Conservation (phyloP, 1,140 invertebrate genomes). For the Pseudachorutes palmiensis region DNA sequence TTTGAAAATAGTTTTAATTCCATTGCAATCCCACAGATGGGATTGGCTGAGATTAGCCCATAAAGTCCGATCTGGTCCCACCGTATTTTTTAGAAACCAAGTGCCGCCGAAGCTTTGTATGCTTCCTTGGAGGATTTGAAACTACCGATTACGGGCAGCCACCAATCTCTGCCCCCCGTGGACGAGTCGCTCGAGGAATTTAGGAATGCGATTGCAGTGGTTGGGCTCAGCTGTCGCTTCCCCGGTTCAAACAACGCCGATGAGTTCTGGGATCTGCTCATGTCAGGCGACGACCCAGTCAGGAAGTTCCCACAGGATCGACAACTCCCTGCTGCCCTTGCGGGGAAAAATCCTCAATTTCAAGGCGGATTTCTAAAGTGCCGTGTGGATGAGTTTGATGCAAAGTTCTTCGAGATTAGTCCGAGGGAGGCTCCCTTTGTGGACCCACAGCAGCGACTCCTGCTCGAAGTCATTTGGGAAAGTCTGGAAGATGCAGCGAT, state of each 20-base stretch:
- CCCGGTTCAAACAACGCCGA: conserved; percentile 18
- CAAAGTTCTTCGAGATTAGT: conserved; percentile 49
- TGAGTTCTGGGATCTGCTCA: conserved; percentile 25
- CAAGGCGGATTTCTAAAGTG: conserved; percentile 24
- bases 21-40: too few relatives aligned
- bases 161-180: neutral
- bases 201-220: conserved; percentile 17
- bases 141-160: neutral
- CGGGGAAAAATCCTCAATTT: neutral
- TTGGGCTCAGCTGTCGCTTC: conserved; percentile 21
- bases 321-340: neutral
- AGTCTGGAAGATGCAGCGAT: conserved; percentile 48
- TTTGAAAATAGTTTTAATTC: too few relatives aligned
- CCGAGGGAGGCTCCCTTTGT: conserved; percentile 51
- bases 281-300: conserved; percentile 12
- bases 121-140: neutral
- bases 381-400: conserved; percentile 45
- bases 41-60: too few relatives aligned
- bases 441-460: conserved; percentile 54
- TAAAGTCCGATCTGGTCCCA: too few relatives aligned
- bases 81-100: too few relatives aligned
- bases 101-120: too few relatives aligned
- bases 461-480: conserved; percentile 55
- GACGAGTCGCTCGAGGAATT: neutral
- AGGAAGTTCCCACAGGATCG: conserved; percentile 11